Evolutionary conservation across 2,797 vertebrate species (phyloP).

Genomic region (Pangasius krempfi): DNA sequence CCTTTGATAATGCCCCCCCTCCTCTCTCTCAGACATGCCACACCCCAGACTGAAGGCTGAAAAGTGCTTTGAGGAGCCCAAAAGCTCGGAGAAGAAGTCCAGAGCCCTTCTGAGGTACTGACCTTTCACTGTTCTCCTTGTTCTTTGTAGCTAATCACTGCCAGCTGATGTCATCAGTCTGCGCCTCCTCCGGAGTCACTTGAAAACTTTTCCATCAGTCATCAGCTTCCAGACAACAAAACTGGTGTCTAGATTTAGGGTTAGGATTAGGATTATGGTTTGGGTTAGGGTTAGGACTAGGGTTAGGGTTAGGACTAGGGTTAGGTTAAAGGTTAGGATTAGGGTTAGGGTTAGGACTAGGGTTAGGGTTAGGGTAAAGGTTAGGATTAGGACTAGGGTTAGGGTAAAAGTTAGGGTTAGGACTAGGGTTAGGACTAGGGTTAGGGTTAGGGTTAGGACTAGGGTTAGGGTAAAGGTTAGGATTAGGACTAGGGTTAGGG

Average conservation of each 20-base stretch:
- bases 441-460: background rate
- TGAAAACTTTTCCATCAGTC: background rate
- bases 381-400: background rate
- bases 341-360: background rate
- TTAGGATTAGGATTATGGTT: background rate
- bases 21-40: conserved; percentile 81
- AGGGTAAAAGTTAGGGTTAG: background rate
- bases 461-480: background rate
- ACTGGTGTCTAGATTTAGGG: background rate
- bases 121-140: background rate
- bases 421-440: background rate
- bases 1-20: conserved; percentile 73
- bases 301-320: background rate
- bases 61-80: conserved; percentile 88
- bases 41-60: conserved; percentile 86
- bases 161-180: conserved; percentile 20
- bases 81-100: conserved; percentile 90
- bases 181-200: background rate
- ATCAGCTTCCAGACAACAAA: background rate
- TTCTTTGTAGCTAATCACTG: background rate
- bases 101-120: conserved; percentile 86
- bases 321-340: background rate
- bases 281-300: background rate
- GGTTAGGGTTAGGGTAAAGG: background rate
- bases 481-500: background rate